A percentile compares a stretch with the other conserved stretches of the same genome.
phyloP scores from a whole-genome alignment of 2,113 vertebrate genomes.

The Varanus salvator region DNA sequence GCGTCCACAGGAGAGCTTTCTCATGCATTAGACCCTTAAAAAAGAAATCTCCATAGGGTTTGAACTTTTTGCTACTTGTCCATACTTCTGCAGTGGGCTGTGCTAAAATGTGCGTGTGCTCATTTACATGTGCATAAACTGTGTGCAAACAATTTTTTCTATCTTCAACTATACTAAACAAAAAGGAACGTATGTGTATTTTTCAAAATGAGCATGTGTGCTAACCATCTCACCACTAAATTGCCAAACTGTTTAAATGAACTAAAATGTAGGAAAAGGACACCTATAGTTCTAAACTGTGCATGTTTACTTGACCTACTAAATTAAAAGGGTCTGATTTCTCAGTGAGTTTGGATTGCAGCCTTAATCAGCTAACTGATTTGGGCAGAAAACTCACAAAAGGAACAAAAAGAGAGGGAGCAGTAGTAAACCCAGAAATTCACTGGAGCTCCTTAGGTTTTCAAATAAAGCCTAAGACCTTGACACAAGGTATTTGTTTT shows the following conservation, averaged over 20 bases:
- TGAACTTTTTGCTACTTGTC: slow-evolving; percentile 18
- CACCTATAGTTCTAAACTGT: neutral
- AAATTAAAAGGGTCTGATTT: neutral
- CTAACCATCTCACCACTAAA: neutral
- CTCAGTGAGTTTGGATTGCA: neutral
- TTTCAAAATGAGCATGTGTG: neutral
- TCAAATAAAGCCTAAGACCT: accelerated
- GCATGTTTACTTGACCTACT: neutral
- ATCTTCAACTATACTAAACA: neutral
- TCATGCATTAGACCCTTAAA: neutral
- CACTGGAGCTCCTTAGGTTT: neutral
- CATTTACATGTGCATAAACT: neutral
- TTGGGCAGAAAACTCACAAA: neutral
- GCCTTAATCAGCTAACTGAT: neutral
- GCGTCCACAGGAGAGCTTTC: neutral
- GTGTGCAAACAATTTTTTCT: neutral
- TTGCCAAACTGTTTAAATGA: neutral
- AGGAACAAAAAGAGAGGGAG: neutral
- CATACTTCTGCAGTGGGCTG: neutral
- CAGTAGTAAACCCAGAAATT: neutral
- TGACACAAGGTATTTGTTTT: slow-evolving; percentile 3
- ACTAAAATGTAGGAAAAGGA: neutral
- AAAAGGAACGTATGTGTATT: neutral
- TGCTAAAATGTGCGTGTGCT: neutral
- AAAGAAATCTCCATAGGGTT: neutral